These are phyloP conservation scores for Potamarius usumacintae DNA, from an alignment of 2,113 vertebrate genomes.

Conservation along the genomic window DNA sequence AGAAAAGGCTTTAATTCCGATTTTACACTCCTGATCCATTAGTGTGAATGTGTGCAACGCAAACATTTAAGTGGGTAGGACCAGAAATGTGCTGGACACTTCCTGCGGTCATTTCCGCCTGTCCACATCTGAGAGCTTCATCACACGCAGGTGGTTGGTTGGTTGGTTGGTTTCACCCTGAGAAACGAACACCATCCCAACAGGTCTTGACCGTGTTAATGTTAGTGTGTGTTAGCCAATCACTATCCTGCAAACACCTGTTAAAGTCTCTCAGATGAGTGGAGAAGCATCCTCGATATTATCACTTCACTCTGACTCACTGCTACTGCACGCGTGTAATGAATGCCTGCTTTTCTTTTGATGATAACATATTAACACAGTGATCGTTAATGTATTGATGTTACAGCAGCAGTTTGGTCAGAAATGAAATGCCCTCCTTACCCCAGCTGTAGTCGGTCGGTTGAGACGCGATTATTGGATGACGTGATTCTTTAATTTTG, in stretches of 20 bases:
- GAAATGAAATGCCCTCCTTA: not conserved
- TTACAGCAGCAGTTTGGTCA: conserved; percentile 4
- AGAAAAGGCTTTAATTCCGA: too few relatives aligned
- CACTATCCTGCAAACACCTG: not conserved
- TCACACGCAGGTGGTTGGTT: not conserved
- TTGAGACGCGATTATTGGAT: not conserved
- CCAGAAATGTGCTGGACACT: not conserved
- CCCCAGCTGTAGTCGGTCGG: not conserved
- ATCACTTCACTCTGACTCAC: not conserved
- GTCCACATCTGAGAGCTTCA: not conserved
- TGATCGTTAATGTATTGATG: conserved; percentile 3
- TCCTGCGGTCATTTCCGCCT: not conserved
- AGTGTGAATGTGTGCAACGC: not conserved
- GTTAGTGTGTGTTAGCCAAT: not conserved
- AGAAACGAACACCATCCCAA: not conserved
- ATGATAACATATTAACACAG: not conserved
- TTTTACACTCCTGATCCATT: not conserved
- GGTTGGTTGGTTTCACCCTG: not conserved
- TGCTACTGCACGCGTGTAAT: not conserved
- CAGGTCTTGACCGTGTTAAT: too few relatives aligned
- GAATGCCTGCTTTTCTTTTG: conserved; percentile 3
- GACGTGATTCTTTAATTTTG: not conserved
- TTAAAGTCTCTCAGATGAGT: not conserved
- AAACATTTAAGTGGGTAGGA: not conserved
- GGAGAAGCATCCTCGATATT: not conserved